A percentile compares a stretch with the other conserved stretches of the same genome.
Evolutionary conservation across 2,113 vertebrate species (phyloP).

Genomic region (Sisor rabdophorus): DNA sequence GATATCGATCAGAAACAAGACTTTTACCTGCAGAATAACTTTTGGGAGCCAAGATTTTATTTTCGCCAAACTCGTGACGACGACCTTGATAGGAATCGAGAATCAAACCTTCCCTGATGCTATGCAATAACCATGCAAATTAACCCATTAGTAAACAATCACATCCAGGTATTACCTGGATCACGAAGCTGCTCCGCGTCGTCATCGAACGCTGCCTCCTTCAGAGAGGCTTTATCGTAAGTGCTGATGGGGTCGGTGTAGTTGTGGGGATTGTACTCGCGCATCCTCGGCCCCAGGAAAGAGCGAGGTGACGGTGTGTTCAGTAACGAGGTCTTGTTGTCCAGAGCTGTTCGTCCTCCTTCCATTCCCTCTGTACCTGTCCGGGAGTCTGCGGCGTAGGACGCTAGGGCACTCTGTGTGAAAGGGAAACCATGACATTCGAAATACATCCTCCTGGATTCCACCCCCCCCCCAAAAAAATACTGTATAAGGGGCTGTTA

Average conservation of each 20-base stretch:
- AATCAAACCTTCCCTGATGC: neutral
- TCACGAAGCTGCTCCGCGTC: slow-evolving; percentile 80
- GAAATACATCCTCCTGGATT: neutral
- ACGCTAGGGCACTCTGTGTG: slow-evolving; percentile 62
- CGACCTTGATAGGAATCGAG: slow-evolving; percentile 48
- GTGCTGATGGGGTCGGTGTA: slow-evolving; percentile 76
- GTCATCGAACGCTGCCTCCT: slow-evolving; percentile 82
- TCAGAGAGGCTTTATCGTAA: slow-evolving; percentile 79
- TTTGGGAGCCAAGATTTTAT: slow-evolving; percentile 64
- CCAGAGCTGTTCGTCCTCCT: slow-evolving; percentile 76
- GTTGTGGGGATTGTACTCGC: slow-evolving; percentile 88
- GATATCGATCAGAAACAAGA: neutral
- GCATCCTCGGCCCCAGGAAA: slow-evolving; percentile 72
- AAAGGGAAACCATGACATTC: neutral
- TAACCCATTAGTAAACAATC: neutral
- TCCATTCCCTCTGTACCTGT: slow-evolving; percentile 67
- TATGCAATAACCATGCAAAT: neutral
- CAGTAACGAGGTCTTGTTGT: slow-evolving; percentile 85
- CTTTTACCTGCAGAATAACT: slow-evolving; percentile 59
- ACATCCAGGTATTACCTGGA: slow-evolving; percentile 65
- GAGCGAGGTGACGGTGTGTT: slow-evolving; percentile 75
- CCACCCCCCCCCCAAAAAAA: too few relatives aligned
- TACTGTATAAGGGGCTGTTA: too few relatives aligned
- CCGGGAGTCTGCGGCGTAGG: slow-evolving; percentile 65
- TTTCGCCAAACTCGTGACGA: slow-evolving; percentile 63